A percentile compares a stretch with the other conserved stretches of the same genome.
phyloP scores from a whole-genome alignment of 2,113 vertebrate species.

The Trochalopteron elliotii region DNA sequence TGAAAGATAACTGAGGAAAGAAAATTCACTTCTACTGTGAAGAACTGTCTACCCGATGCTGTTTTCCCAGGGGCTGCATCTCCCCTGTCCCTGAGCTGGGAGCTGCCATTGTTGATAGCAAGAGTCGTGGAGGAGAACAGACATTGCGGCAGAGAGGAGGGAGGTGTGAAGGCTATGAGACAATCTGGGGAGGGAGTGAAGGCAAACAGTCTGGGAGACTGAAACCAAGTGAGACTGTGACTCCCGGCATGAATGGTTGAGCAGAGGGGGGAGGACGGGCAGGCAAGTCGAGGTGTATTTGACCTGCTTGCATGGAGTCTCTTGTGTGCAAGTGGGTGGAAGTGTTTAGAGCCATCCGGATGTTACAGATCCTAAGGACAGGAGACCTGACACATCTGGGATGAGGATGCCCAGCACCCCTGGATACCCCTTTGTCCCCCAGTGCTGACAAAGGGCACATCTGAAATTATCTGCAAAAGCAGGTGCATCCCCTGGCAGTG shows the following conservation, averaged over 20 bases:
- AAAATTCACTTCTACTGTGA: not conserved
- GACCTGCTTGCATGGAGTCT: not conserved
- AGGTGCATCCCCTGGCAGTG: not conserved
- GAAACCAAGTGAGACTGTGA: not conserved
- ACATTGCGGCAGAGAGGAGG: not conserved
- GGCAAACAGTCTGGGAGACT: slow-evolving; percentile 29
- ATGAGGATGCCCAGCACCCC: not conserved
- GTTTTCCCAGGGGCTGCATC: not conserved
- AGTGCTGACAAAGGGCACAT: not conserved
- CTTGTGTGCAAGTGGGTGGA: not conserved
- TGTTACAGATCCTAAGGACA: not conserved
- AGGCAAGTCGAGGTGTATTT: not conserved
- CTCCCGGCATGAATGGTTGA: not conserved
- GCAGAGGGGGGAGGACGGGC: not conserved
- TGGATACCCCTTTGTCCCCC: not conserved
- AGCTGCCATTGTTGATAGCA: not conserved
- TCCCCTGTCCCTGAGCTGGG: not conserved
- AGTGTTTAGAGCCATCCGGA: not conserved
- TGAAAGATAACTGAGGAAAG: not conserved
- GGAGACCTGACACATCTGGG: not conserved
- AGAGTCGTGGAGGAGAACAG: not conserved
- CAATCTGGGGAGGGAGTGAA: not conserved
- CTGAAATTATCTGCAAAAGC: not conserved
- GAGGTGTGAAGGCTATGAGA: slow-evolving; percentile 37
- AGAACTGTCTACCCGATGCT: not conserved